Percentiles rank a stretch among this genome's conserved stretches.
Evolutionary conservation across 1,140 invertebrate species (phyloP).

Genomic region (Drosophila busckii): DNA sequence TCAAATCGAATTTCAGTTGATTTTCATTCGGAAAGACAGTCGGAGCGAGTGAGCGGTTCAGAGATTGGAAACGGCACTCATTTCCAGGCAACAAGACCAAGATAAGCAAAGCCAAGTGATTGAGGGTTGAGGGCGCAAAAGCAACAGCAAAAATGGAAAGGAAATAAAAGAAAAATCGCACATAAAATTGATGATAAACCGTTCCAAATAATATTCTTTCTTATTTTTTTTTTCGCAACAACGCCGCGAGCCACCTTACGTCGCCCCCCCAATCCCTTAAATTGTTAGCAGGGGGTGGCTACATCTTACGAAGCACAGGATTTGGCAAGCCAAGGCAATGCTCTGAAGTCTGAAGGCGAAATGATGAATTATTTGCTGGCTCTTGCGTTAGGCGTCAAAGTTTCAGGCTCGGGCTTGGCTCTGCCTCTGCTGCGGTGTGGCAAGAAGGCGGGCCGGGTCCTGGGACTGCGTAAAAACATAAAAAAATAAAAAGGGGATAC

Average conservation of each 20-base stretch:
- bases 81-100: constrained; percentile 32
- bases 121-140: neutral
- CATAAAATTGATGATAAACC: constrained; percentile 77
- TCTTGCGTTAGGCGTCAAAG: constrained; percentile 74
- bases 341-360: constrained; percentile 63
- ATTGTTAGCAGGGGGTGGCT: constrained; percentile 42
- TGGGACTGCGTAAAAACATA: constrained; percentile 64
- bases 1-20: constrained; percentile 75
- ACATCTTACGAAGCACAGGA: constrained; percentile 24
- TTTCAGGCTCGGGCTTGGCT: constrained; percentile 15
- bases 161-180: constrained; percentile 54
- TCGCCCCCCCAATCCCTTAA: neutral
- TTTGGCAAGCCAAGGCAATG: constrained; percentile 56
- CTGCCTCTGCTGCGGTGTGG: too few species aligned
- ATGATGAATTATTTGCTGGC: constrained; percentile 76
- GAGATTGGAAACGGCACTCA: constrained; percentile 35
- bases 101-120: constrained; percentile 19
- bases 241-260: constrained; percentile 7
- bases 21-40: constrained; percentile 71
- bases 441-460: neutral
- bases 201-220: constrained; percentile 73
- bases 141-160: constrained; percentile 18
- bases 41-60: constrained; percentile 49
- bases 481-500: constrained; percentile 52
- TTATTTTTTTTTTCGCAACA: neutral